phyloP scores from a whole-genome alignment of 2,113 vertebrate genomes.

The Sus scrofa region T2T-Sscrofa CM000813.6:91196501-91197000 shows the following conservation, averaged over 20 bases:
- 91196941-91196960: not conserved
- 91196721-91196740: not conserved
- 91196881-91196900: not conserved
- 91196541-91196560: not conserved
- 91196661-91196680: not conserved
- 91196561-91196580: not conserved
- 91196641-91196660: no score
- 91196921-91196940: fast-evolving
- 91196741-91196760: not conserved
- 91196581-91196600: not conserved
- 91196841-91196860: not conserved
- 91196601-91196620: fast-evolving
- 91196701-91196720: not conserved
- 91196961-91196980: not conserved
- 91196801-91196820: not conserved
- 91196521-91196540: not conserved
- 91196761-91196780: not conserved
- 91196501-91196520: not conserved
- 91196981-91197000: not conserved
- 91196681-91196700: not conserved
- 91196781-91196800: not conserved
- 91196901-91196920: not conserved
- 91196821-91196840: not conserved
- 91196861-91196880: not conserved
- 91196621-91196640: not conserved